Evolutionary conservation across 2,888 invertebrate genomes (phyloP), one percentile per base, ranked within the genome.

Genomic region (Orthosia gothica): DNA sequence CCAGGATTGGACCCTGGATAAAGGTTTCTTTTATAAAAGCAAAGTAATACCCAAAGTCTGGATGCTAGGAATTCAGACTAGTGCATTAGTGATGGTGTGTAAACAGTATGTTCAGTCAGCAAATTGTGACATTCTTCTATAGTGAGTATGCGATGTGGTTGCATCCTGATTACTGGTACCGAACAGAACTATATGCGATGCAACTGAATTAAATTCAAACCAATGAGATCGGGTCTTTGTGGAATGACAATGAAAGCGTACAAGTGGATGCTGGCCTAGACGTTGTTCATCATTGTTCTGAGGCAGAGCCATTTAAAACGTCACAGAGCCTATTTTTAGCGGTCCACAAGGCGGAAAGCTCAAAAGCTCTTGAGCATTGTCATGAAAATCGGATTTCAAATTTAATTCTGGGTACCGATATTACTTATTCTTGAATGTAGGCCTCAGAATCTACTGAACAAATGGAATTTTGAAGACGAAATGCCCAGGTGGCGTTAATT

Each of bases 401-500:
- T 32, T 70, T 63, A 66, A 80, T 63, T 64, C 50, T 57, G n/a
- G 63, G 23, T 18, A 62, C 66, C 58, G 13, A 70, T 64, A 70
- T 61, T 67, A 76, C 67, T 57, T 68, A 76, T 57, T 81, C 57
- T 77, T 67, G 64, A 64, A 55, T 63, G 13, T 64, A 62, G 49
- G 57, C 45, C 32, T 57, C 62, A 15, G 26, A 81, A 58, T 57
- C 62, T 32, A 54, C 63, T n/a, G 67, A 70, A 62, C 58, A 78
- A 75, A 75, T 75, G 65, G n/a, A 75, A 80, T 77, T 74, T 69
- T 45, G 65, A 71, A 72, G 57, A 77, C 50, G 13, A 65, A 64
- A 67, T 12, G 50, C 18, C 76, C 83, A 77, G 74, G 73, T 85
- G 67, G 18, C 47, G 32, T 58, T 75, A 75, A 85, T 82, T 83